Percentiles rank a stretch among this genome's conserved stretches.
These are phyloP conservation scores for Paedocypris micromegethes DNA, from an alignment of 2,797 vertebrate genomes.

Conservation along the genomic window DNA sequence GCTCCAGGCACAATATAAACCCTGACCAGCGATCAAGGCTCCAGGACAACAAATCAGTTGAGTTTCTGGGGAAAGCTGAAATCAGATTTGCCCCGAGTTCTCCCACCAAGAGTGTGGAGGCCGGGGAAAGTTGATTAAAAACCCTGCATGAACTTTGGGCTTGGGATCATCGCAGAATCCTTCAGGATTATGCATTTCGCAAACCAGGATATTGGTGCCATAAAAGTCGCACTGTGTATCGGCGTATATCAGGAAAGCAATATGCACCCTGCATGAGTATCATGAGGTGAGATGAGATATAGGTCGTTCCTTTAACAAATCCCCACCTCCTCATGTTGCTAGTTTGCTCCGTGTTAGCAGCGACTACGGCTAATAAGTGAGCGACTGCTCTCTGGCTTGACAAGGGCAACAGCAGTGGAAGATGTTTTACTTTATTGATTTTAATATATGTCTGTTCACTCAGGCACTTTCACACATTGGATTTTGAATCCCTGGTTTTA, in stretches of 20 bases:
- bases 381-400: too few species aligned
- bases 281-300: conserved; percentile 14
- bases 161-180: conserved; percentile 28
- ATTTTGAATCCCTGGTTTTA: too few species aligned
- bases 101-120: conserved; percentile 38
- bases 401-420: too few species aligned
- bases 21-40: conserved; percentile 51
- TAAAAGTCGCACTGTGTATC: conserved; percentile 27
- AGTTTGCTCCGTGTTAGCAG: not conserved
- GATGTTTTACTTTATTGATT: too few species aligned
- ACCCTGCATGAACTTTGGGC: conserved; percentile 41
- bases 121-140: conserved; percentile 44
- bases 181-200: conserved; percentile 20
- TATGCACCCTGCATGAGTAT: not conserved
- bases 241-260: conserved; percentile 8
- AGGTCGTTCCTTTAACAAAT: conserved; percentile 6
- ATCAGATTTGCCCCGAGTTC: conserved; percentile 44
- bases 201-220: conserved; percentile 13
- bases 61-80: conserved; percentile 32
- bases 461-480: too few species aligned
- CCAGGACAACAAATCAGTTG: conserved; percentile 60
- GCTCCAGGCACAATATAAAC: conserved; percentile 40
- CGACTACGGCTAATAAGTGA: conserved; percentile 3
- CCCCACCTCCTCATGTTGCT: not conserved
- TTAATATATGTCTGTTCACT: too few species aligned